These are phyloP conservation scores for Scaptomyza parva DNA, from an alignment of 2,888 invertebrate genomes.

Conservation along the genomic window DNA sequence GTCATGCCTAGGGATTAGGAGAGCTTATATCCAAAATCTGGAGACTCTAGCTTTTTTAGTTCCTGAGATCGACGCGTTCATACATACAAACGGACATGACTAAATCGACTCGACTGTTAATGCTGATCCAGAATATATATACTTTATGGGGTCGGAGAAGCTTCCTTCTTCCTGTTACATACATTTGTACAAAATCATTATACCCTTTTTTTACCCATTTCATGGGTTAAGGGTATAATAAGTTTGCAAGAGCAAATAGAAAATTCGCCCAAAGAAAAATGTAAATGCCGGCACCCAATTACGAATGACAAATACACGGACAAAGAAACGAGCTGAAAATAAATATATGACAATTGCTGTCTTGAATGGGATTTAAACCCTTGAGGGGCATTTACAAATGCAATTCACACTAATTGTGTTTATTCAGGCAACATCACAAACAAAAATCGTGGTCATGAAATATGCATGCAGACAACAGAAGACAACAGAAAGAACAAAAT, in stretches of 20 bases:
- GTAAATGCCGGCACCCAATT: conserved; percentile 42
- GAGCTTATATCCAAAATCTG: no score
- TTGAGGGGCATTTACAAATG: conserved; percentile 34
- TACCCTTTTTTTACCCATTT: no score
- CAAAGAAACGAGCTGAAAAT: conserved; percentile 25
- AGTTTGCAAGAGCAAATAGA: conserved; percentile 5
- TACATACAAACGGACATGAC: no score
- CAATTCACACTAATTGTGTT: conserved; percentile 73
- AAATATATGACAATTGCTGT: conserved; percentile 26
- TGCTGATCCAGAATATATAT: no score
- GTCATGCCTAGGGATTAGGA: no score
- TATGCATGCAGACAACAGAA: conserved; percentile 37
- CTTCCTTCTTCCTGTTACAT: no score
- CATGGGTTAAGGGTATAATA: no score
- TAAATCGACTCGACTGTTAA: no score
- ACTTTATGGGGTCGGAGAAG: no score
- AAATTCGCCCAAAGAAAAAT: conserved; percentile 14
- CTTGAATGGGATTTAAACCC: conserved; percentile 33
- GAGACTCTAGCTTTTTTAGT: no score
- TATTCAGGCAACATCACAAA: conserved; percentile 62
- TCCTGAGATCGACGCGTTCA: no score
- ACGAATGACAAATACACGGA: conserved; percentile 45
- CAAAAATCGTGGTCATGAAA: conserved; percentile 44
- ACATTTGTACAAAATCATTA: no score
- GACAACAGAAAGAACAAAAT: conserved; percentile 17